A percentile compares a stretch with the other conserved stretches of the same genome.
Conservation (phyloP, 2,888 invertebrate species). For the Rhyacophila evoluta region DNA sequence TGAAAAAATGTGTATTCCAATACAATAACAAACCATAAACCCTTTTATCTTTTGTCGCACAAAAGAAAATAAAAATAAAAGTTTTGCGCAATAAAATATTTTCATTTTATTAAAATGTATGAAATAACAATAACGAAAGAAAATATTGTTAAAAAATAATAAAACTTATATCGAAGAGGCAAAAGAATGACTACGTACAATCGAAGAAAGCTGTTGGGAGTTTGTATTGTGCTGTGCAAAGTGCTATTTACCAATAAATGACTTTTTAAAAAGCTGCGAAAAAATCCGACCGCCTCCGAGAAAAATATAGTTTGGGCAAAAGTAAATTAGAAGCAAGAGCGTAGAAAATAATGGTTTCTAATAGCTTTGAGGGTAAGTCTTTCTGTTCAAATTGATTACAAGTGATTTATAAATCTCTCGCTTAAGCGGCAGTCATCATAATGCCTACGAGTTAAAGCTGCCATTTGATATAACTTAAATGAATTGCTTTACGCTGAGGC, state of each 20-base stretch:
- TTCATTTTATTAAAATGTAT: too few relatives aligned
- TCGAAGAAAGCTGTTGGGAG: not conserved
- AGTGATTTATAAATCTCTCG: constrained; percentile 29
- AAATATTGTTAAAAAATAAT: not conserved
- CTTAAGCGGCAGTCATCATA: constrained; percentile 33
- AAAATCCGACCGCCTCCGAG: not conserved
- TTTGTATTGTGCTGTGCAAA: not conserved
- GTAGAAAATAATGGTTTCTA: constrained; percentile 3
- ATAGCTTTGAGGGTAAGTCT: constrained; percentile 15
- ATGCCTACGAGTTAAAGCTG: constrained; percentile 38
- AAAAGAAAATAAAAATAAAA: too few relatives aligned
- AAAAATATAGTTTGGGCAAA: not conserved
- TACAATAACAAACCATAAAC: too few relatives aligned
- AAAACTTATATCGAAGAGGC: not conserved
- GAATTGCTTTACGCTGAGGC: constrained; percentile 26
- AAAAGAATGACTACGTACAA: not conserved
- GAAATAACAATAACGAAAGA: not conserved
- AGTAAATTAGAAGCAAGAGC: constrained; percentile 22
- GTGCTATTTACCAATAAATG: constrained; percentile 22
- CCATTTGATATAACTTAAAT: constrained; percentile 39
- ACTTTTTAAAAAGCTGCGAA: constrained; percentile 13
- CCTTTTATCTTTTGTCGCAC: too few relatives aligned
- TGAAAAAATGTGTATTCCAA: too few relatives aligned
- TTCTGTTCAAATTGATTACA: constrained; percentile 35
- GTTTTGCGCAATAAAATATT: too few relatives aligned